These are phyloP conservation scores for Drosophila rellima DNA, from an alignment of 2,888 invertebrate genomes.

Conservation along the genomic window DNA sequence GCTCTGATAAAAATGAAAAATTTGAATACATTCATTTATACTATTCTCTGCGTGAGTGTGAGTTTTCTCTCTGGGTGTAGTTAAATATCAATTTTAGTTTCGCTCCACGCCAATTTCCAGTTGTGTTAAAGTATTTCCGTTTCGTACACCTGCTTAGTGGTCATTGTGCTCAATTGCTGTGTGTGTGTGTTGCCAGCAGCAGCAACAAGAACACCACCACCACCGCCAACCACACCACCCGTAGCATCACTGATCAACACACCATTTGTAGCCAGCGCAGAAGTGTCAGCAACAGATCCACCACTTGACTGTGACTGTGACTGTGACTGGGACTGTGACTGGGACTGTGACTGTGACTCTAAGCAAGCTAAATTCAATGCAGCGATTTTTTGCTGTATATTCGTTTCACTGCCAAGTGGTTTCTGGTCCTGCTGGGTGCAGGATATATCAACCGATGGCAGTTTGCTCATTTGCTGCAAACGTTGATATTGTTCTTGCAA, in stretches of 20 bases:
- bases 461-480: slow-evolving; percentile 94
- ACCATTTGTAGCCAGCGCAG: slow-evolving; percentile 71
- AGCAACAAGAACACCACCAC: slow-evolving; percentile 49
- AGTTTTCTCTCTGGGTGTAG: neutral
- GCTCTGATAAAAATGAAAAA: too few relatives aligned
- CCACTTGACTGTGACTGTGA: slow-evolving; percentile 42
- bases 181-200: slow-evolving; percentile 37
- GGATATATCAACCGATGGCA: slow-evolving; percentile 89
- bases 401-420: slow-evolving; percentile 95
- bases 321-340: too few relatives aligned
- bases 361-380: slow-evolving; percentile 64
- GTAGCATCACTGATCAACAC: slow-evolving; percentile 70
- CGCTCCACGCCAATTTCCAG: slow-evolving; percentile 84
- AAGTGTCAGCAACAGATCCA: slow-evolving; percentile 60
- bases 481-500: slow-evolving; percentile 96
- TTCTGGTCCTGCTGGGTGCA: slow-evolving; percentile 87
- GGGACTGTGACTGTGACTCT: slow-evolving; percentile 17
- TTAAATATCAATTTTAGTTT: slow-evolving; percentile 84
- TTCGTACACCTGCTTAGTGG: slow-evolving; percentile 94
- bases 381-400: slow-evolving; percentile 90
- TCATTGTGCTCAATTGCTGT: slow-evolving; percentile 84
- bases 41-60: too few relatives aligned
- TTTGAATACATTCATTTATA: too few relatives aligned
- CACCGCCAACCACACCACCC: slow-evolving; percentile 63
- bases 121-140: slow-evolving; percentile 96